Evolutionary conservation across 2,888 invertebrate species (phyloP).

Genomic region (Leptopterna dolabrata): DNA sequence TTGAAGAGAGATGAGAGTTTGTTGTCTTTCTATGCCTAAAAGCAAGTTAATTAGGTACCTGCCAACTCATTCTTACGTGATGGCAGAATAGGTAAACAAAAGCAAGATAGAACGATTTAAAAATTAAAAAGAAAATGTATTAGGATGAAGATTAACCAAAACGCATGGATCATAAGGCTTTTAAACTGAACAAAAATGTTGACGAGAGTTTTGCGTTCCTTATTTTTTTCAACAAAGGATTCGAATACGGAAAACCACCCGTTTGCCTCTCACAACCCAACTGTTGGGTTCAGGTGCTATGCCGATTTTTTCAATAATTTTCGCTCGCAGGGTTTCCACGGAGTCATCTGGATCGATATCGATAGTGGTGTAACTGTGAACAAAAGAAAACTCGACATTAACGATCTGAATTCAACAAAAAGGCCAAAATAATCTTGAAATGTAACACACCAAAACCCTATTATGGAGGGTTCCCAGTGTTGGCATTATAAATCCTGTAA

Average conservation of each 20-base stretch:
- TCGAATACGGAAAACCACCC: slow-evolving; percentile 42
- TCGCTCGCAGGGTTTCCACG: slow-evolving; percentile 44
- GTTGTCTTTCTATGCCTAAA: too few species aligned
- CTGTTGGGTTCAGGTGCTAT: slow-evolving; percentile 49
- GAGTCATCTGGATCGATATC: slow-evolving; percentile 49
- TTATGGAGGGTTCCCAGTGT: too few species aligned
- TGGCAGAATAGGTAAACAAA: background rate
- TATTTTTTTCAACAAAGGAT: slow-evolving; percentile 24
- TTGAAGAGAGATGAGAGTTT: too few species aligned
- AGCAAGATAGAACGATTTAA: background rate
- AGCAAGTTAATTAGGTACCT: too few species aligned
- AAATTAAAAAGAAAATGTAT: slow-evolving; percentile 32
- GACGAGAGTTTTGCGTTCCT: background rate
- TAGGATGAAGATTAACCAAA: slow-evolving; percentile 20
- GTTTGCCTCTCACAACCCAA: slow-evolving; percentile 43
- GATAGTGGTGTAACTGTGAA: slow-evolving; percentile 47
- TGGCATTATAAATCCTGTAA: too few species aligned
- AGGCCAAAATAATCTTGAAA: too few species aligned
- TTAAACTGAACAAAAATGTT: background rate
- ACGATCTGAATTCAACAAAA: too few species aligned
- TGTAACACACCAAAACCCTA: too few species aligned
- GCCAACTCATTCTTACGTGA: too few species aligned
- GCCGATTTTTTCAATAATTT: slow-evolving; percentile 49
- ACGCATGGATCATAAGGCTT: background rate
- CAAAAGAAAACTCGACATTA: background rate